Percentiles rank a stretch among this genome's conserved stretches.
These are phyloP conservation scores for Illadopsis cleaveri DNA, from an alignment of 2,113 vertebrate genomes.

Conservation along the genomic window DNA sequence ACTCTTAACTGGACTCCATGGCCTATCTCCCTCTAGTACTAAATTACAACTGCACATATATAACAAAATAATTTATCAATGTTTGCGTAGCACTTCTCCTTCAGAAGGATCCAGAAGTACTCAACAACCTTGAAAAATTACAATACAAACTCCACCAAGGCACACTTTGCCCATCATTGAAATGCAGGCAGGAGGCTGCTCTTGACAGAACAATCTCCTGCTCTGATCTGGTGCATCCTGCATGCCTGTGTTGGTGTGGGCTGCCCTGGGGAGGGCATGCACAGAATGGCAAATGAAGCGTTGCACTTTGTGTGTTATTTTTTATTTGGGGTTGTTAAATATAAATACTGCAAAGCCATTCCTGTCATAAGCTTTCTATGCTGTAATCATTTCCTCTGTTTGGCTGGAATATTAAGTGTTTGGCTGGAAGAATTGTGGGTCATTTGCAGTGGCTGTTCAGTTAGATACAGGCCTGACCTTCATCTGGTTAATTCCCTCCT, in stretches of 20 bases:
- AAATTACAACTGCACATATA: not conserved
- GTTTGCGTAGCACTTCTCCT: not conserved
- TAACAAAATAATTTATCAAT: not conserved
- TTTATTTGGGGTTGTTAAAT: constrained; percentile 10
- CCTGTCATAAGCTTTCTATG: constrained; percentile 1
- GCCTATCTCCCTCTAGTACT: not conserved
- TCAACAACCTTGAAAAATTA: constrained; percentile 39
- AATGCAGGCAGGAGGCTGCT: not conserved
- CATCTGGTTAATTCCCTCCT: not conserved
- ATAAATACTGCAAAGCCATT: constrained; percentile 4
- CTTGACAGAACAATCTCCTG: not conserved
- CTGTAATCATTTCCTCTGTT: not conserved
- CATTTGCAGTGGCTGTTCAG: not conserved
- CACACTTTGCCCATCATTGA: not conserved
- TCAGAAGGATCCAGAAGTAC: not conserved
- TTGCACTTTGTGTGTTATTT: not conserved
- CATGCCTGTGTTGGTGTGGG: not conserved
- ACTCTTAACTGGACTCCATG: not conserved
- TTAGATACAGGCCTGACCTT: not conserved
- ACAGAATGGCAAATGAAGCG: not conserved
- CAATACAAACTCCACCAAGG: not conserved
- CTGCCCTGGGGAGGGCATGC: not conserved
- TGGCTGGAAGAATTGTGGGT: not conserved
- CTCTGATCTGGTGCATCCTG: not conserved
- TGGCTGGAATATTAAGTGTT: not conserved